A percentile compares a stretch with the other conserved stretches of the same genome.
These are phyloP conservation scores for Pygmarrhopalites habei DNA, from an alignment of 1,140 invertebrate species.

Conservation along the genomic window DNA sequence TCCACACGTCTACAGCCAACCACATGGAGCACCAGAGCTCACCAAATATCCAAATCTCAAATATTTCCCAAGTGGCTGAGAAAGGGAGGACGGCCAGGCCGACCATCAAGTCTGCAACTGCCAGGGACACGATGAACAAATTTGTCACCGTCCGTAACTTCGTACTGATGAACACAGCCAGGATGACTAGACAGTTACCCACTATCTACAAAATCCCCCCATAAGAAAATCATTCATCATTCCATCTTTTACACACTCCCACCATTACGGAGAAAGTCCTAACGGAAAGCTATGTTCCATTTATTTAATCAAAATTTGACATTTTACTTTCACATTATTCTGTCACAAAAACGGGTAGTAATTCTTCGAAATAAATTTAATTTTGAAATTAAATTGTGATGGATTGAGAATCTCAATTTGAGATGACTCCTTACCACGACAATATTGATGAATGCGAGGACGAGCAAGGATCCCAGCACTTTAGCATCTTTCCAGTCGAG, in stretches of 20 bases:
- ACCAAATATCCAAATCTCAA: conserved; percentile 85
- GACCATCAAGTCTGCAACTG: conserved; percentile 78
- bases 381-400: too few relatives aligned
- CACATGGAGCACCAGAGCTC: conserved; percentile 85
- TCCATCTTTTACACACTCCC: too few relatives aligned
- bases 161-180: conserved; percentile 77
- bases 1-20: conserved; percentile 91
- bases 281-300: too few relatives aligned
- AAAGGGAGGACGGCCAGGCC: conserved; percentile 85
- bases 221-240: too few relatives aligned
- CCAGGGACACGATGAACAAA: conserved; percentile 87
- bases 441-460: conserved; percentile 72
- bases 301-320: too few relatives aligned
- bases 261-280: too few relatives aligned
- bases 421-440: too few relatives aligned
- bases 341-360: too few relatives aligned
- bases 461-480: conserved; percentile 59
- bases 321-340: too few relatives aligned
- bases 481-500: conserved; percentile 36
- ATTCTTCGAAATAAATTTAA: too few relatives aligned
- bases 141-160: conserved; percentile 89
- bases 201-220: too few relatives aligned
- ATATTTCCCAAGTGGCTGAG: conserved; percentile 71
- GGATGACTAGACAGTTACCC: conserved; percentile 84
- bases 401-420: too few relatives aligned